These are phyloP conservation scores for Notechis scutatus DNA, from an alignment of 2,113 vertebrate genomes.

Conservation along the genomic window DNA sequence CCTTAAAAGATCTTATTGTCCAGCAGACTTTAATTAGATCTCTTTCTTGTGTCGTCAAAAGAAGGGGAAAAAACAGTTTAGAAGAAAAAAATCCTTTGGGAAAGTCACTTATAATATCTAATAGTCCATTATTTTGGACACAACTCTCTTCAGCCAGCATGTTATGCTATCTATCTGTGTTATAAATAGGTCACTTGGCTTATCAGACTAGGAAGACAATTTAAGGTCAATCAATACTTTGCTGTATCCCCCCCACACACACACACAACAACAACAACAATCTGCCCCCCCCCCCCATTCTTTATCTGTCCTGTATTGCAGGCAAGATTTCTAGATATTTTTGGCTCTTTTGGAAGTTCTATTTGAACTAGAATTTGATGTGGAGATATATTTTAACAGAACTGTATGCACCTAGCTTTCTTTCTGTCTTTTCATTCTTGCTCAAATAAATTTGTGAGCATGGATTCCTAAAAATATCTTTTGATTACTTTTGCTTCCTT, in stretches of 20 bases:
- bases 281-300: not conserved
- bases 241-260: not conserved
- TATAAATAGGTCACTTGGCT: not conserved
- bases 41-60: not conserved
- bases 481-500: not conserved
- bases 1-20: constrained; percentile 15
- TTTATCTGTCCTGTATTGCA: not conserved
- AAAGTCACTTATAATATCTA: not conserved
- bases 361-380: not conserved
- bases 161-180: rapidly evolving
- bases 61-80: not conserved
- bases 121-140: rapidly evolving
- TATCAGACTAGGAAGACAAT: not conserved
- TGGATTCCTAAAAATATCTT: not conserved
- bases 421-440: not conserved
- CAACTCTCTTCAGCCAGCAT: not conserved
- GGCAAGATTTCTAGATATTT: not conserved
- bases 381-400: not conserved
- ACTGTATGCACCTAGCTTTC: rapidly evolving
- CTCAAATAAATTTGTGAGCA: not conserved
- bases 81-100: not conserved
- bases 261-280: not conserved
- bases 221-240: not conserved
- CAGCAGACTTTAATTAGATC: not conserved
- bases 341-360: not conserved